Evolutionary conservation across 1,140 invertebrate genomes (phyloP), one percentile per base, ranked within the genome.

Genomic region (Episyrphus balteatus): DNA sequence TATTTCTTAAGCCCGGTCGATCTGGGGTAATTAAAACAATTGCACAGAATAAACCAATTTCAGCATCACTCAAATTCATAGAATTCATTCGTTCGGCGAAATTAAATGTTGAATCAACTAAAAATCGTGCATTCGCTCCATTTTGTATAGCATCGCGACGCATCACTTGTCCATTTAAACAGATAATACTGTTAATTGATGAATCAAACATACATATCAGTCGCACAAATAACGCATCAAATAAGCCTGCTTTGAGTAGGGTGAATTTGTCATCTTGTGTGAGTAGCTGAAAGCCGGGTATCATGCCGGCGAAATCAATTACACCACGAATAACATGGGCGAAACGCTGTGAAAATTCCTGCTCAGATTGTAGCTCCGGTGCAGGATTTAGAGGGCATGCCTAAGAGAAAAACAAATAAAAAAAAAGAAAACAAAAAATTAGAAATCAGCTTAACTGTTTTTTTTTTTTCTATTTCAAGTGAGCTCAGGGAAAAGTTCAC

Each of bases 231-330:
- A 96, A 72, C 39, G 93, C 90, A 72, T 95, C 92, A 66, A 95
- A 95, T 10, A 95, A 88, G 17, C 91, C 91, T 46, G 90, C 92
- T 73, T 98, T 98, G 46, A 99, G 77, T 26, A 99, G 75, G 46
- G 91, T 94, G 55, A 98, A 92, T 73, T 97, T 93, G 67, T 98
- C 94, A 59, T 96, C 92, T 71, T 96, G 91, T 17, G 92, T 83
- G 43, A 98, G 78, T 47, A 93, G 75, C 53, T 86, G 81, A 75
- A 99, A 98, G 44, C 94, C 94, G 49, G 95, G 94, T 55, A 99
- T 92, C 53, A 90, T 82, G 65, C 96, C 96, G 54, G 94, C 94
- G 69, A 98, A 99, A 64, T 95, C 92, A 39, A 98, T 93, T 3
- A 98, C 93, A 42, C 92, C 93, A 56, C 91, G 86, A 57, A 98